Percentiles rank a stretch among this genome's conserved stretches.
These are phyloP conservation scores for Protonibea diacanthus DNA, from an alignment of 2,797 vertebrate genomes.

Conservation along the genomic window DNA sequence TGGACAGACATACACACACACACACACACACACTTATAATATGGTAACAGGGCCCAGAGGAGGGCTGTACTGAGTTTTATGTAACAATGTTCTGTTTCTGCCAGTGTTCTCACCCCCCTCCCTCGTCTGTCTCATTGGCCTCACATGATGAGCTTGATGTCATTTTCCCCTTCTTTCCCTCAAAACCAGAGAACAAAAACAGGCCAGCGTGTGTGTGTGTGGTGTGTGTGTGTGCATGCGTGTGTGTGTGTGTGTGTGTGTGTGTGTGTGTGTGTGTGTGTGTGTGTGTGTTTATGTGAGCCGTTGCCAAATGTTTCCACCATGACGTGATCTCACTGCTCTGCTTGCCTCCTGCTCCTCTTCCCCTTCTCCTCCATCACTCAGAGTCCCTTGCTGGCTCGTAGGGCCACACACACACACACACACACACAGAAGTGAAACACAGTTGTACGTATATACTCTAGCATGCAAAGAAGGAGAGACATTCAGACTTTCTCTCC, in stretches of 20 bases:
- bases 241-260: constrained; percentile 23
- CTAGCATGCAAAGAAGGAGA: constrained; percentile 33
- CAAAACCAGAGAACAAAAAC: constrained; percentile 81
- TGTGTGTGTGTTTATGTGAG: constrained; percentile 69
- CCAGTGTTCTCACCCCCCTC: constrained; percentile 69
- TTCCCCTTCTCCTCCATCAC: constrained; percentile 70
- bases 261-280: constrained; percentile 28
- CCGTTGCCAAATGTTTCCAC: constrained; percentile 85
- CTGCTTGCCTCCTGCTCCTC: constrained; percentile 72
- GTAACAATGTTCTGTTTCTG: constrained; percentile 76
- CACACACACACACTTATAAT: constrained; percentile 39
- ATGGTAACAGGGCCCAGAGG: constrained; percentile 56
- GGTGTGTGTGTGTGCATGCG: constrained; percentile 17
- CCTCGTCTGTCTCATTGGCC: constrained; percentile 76
- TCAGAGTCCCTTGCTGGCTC: constrained; percentile 46
- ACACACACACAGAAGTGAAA: constrained; percentile 6
- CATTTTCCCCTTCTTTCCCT: constrained; percentile 81
- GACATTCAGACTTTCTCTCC: constrained; percentile 1
- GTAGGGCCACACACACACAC: constrained; percentile 36
- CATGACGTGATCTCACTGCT: constrained; percentile 84
- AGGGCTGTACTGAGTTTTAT: constrained; percentile 72
- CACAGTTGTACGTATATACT: constrained; percentile 21
- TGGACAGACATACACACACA: constrained; percentile 1
- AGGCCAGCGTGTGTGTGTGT: constrained; percentile 65
- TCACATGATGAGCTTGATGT: constrained; percentile 88